Conservation (phyloP, 2,888 invertebrate species). For the Torymus auratus region DNA sequence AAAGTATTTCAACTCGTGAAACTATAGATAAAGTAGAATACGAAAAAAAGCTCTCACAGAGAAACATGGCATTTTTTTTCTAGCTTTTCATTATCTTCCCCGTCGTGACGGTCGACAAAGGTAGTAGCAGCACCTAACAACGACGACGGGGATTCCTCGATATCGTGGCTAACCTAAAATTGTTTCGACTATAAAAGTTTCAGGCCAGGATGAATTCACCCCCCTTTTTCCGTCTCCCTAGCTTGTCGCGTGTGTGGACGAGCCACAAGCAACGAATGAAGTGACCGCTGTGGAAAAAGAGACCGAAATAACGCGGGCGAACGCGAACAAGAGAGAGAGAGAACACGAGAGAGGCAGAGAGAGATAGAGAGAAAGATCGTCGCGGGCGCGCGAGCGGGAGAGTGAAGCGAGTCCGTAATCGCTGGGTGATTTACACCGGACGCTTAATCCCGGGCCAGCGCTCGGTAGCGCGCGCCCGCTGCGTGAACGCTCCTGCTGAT, state of each 20-base stretch:
- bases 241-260: slow-evolving; percentile 5
- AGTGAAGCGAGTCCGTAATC: slow-evolving; percentile 67
- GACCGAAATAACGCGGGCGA: not conserved
- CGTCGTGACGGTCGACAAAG: not conserved
- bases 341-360: slow-evolving; percentile 12
- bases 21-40: too few relatives aligned
- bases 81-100: slow-evolving; percentile 35
- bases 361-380: slow-evolving; percentile 52
- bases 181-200: slow-evolving; percentile 53
- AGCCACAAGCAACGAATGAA: slow-evolving; percentile 42
- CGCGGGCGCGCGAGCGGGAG: slow-evolving; percentile 57
- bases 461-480: slow-evolving; percentile 27
- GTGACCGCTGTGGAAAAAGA: slow-evolving; percentile 30
- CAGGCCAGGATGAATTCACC: slow-evolving; percentile 37
- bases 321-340: not conserved
- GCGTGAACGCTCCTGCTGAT: slow-evolving; percentile 62
- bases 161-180: slow-evolving; percentile 53
- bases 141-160: slow-evolving; percentile 20
- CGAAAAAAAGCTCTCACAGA: too few relatives aligned
- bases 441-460: slow-evolving; percentile 64
- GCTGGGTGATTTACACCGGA: slow-evolving; percentile 66
- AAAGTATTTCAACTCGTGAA: too few relatives aligned
- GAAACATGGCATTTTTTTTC: not conserved
- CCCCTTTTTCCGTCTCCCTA: not conserved
- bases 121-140: too few relatives aligned